Base-by-base conservation (phyloP, 1,140 invertebrate genomes). In the Drosophila pruinosa region DNA sequence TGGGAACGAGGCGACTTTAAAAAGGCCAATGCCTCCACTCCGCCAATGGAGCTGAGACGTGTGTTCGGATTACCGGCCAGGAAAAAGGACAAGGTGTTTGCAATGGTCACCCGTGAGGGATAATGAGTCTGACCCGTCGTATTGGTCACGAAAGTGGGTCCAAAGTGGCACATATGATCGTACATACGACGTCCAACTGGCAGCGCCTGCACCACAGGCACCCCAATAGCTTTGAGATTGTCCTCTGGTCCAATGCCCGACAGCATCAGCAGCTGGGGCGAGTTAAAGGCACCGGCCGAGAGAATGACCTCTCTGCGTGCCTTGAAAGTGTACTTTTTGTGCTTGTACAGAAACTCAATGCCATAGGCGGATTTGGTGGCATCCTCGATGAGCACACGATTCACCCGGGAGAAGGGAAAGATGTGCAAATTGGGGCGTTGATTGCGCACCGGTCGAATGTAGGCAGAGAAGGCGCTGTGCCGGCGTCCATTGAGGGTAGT, bases 181-280 rank as follows among this genome's bases (percentile, higher is more conserved):
- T 95, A 94, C 15, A 97, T 78, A 5, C 93, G 94, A 77, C 94
- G 91, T 0, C 96, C 96, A 0, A 96, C 96, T 47, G 92, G 93
- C 7, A 95, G 90, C 65, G 95, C 93, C 78, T 95, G 91, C 6
- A 96, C 90, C 0, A 95, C 91, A 0, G 93, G 92, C 19, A 97
- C 95, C 0, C 94, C 94, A 1, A 96, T 90, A 19, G 94, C 93
- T 43, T 94, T 89, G 1, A 98, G 78, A 65, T 94, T 92, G 31
- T 92, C 77, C 77, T 91, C 93, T 7, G 96, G 95, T 0, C 96
- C 96, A 4, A 97, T 92, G 0, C 97, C 97, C 1, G 95, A 96
- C 0, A 97, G 92, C 94, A 97, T 96, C 21, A 97, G 90, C 5
- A 97, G 74, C 90, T 97, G 96, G 0, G 96, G 95, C 0, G 96